Base-by-base conservation (phyloP, 53 echinoderm and acorn worm genomes). In the Actinopyga echinites region DNA sequence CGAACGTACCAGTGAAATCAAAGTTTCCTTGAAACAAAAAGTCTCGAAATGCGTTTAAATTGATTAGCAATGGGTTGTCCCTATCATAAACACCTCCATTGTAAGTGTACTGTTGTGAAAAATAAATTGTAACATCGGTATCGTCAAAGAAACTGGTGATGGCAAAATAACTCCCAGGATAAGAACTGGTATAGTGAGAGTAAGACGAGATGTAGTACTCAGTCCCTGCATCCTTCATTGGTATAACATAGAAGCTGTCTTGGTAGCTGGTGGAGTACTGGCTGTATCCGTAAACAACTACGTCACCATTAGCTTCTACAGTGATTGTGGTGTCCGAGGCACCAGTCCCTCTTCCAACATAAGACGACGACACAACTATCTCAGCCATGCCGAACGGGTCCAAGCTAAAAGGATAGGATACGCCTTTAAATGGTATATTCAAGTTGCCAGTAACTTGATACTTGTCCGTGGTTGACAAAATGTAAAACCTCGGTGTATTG, bases 271-370 rank as follows among this genome's bases (percentile, higher is more conserved):
- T 2, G 31, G 9, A 3, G 13, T 62, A 62, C 30, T 26, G 9
- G 31, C 31, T 35, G 19, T 66, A 66, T 11, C 66, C 66, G 33
- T 66, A 66, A 9, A 66, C 0, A 19, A 66, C 66, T 6, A 66
- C 66, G 33, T 66, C 66, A 2, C 66, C 66, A 32, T 66, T n/a
- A 13, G 66, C 66, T 36, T 66, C 66, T 13, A 66, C 30, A 30
- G 66, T 32, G 33, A 66, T 66, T 29, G 66, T 66, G 12, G 66
- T 32, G 12, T 10, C 1, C 2, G 32, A 34, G 0, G 30, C 33
- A 12, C 66, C 66, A 2, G 66, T 66, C 33, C 0, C 13, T 8
- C 13, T 10, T 20, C 30, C 32, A 21, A 32, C 30, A 21, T 2
- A 8, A 32, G 37, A 21, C 1, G 1, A 29, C 9, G 66, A 34